Conservation (phyloP, 2,113 vertebrate genomes). For the Rousettus leschenaultii region DNA sequence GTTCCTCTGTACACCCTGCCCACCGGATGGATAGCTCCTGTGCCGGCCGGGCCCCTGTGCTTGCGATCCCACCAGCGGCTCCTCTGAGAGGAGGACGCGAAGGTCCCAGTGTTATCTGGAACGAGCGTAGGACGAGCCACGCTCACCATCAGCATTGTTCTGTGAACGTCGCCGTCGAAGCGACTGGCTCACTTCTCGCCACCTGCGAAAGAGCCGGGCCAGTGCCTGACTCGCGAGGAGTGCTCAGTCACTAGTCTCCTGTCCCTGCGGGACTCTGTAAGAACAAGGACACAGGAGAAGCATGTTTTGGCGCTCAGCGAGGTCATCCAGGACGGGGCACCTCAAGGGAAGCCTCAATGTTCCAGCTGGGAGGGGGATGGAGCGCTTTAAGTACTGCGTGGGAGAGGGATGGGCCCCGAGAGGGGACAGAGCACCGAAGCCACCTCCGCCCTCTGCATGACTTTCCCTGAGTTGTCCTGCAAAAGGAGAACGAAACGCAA, state of each 20-base stretch:
- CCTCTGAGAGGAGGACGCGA: not conserved
- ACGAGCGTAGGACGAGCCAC: not conserved
- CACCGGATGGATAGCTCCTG: not conserved
- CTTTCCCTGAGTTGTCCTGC: not conserved
- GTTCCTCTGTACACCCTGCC: fast-evolving
- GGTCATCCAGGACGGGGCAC: not conserved
- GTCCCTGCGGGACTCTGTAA: not conserved
- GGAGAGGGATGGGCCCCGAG: not conserved
- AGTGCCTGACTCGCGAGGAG: not conserved
- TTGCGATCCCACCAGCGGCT: not conserved
- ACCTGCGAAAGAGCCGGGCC: not conserved
- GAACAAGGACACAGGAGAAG: not conserved
- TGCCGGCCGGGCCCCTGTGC: not conserved
- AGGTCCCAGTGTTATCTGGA: not conserved
- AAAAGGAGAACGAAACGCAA: not conserved
- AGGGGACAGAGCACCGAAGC: not conserved
- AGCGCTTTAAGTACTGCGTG: not conserved
- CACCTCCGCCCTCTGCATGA: not conserved
- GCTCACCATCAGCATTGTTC: not conserved
- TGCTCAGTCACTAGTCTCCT: not conserved
- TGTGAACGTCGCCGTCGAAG: not conserved
- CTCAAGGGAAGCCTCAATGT: not conserved
- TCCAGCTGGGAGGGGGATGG: not conserved
- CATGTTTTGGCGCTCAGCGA: not conserved
- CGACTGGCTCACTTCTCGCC: not conserved